Base-by-base conservation (phyloP, 2,797 vertebrate genomes). In the Microctenopoma stevenorrisi region DNA sequence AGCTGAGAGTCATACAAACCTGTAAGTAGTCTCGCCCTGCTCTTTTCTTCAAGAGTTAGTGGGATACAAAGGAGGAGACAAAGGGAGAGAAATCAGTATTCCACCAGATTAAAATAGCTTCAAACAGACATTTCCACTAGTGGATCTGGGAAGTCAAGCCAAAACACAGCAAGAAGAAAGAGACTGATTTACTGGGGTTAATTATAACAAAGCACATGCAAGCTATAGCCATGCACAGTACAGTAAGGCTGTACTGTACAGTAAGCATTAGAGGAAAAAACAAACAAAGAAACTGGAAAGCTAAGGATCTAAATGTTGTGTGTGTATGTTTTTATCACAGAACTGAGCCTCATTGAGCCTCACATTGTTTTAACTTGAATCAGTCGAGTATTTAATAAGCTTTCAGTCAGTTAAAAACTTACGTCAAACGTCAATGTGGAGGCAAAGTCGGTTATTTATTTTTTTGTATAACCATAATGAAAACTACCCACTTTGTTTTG, bases 11-110 rank as follows among this genome's bases (percentile, higher is more conserved):
- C 42, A 55, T 90, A 94, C 93, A 91, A 91, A 94, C 94, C 93
- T 95, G 93, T 91, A 92, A 28, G 90, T 88, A 28, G 92, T 82
- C 88, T 94, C 93, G 55, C 94, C 92, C 95, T 97, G 97, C 90
- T 99, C 97, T 96, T 98, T 98, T 94, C 97, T 99, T 97, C 93
- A 96, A 68, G 86, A 92, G 93, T 95, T 94, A 95, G 91, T 94
- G 93, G 93, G 88, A 95, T 86, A 74, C 72, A 88, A 66, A 86
- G 69, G 72, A 96, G 89, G 93, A 91, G 93, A 93, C 93, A 90
- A 94, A 92, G 91, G 93, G 92, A 94, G 87, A 94, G 83, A 93
- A 82, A 90, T 94, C 91, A 95, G 93, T 88, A 37, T 83, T 83
- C 81, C 82, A 85, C 89, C 88, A 81, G 84, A 90, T 89, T 88